These are phyloP conservation scores for Gymnocypris eckloni DNA, from an alignment of 2,797 vertebrate genomes.

Conservation along the genomic window DNA sequence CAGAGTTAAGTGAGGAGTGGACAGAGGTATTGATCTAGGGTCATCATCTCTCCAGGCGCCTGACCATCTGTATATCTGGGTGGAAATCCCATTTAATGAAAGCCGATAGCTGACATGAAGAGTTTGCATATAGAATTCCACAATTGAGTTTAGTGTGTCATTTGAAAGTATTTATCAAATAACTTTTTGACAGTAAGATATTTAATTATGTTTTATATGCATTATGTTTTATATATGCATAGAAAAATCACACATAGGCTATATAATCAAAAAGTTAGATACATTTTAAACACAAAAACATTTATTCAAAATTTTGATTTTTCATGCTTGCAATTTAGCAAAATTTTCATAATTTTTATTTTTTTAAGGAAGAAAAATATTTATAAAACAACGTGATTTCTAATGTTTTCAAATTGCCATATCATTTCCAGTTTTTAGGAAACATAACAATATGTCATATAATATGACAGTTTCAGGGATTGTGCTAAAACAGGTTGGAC, in stretches of 20 bases:
- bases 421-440: too few relatives aligned
- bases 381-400: too few relatives aligned
- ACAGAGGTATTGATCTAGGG: conserved; percentile 18
- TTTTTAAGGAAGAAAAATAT: too few relatives aligned
- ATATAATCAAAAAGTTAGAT: not conserved
- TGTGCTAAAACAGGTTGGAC: too few relatives aligned
- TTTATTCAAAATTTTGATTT: not conserved
- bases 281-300: not conserved
- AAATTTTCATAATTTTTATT: too few relatives aligned
- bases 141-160: not conserved
- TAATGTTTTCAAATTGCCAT: too few relatives aligned
- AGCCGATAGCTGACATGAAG: not conserved
- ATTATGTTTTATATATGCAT: too few relatives aligned
- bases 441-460: too few relatives aligned
- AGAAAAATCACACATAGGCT: too few relatives aligned
- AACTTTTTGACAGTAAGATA: not conserved
- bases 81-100: not conserved
- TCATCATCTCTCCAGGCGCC: not conserved
- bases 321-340: not conserved
- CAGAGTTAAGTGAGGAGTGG: not conserved
- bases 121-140: not conserved
- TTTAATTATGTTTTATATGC: not conserved
- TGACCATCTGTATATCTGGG: not conserved
- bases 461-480: too few relatives aligned
- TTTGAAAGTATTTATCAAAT: not conserved